Evolutionary conservation across 2,888 invertebrate species (phyloP).

Genomic region (Elegia similella): DNA sequence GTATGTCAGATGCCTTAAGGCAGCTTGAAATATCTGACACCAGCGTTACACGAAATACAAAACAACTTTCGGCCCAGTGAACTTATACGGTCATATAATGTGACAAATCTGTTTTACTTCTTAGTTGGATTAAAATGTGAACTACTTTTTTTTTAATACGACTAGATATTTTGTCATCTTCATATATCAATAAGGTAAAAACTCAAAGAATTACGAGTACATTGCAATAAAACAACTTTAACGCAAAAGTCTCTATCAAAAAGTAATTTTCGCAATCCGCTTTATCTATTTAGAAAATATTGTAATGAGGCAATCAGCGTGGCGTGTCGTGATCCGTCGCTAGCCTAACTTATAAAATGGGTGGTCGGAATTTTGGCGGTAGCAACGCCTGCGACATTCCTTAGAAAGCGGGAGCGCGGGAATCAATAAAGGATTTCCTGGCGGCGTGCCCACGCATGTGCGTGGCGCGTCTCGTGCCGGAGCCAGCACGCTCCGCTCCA

Average conservation of each 20-base stretch:
- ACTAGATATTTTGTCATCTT: no score
- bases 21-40: no score
- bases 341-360: slow-evolving; percentile 63
- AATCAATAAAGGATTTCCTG: slow-evolving; percentile 82
- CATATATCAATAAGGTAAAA: no score
- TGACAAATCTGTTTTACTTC: no score
- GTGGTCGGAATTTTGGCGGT: slow-evolving; percentile 65
- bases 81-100: no score
- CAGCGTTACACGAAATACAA: no score
- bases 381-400: slow-evolving; percentile 76
- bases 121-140: no score
- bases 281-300: not conserved
- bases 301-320: slow-evolving; percentile 41
- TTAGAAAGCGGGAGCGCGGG: slow-evolving; percentile 77
- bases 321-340: slow-evolving; percentile 61
- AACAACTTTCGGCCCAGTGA: no score
- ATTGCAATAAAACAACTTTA: not conserved
- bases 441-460: slow-evolving; percentile 80
- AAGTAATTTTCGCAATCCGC: not conserved
- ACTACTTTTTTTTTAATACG: no score
- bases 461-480: slow-evolving; percentile 49
- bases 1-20: no score
- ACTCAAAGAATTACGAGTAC: not conserved
- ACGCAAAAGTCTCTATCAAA: not conserved
- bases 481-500: slow-evolving; percentile 35